Conservation (phyloP, 2,797 vertebrate genomes). For the Schizopygopsis malacanthus region DNA sequence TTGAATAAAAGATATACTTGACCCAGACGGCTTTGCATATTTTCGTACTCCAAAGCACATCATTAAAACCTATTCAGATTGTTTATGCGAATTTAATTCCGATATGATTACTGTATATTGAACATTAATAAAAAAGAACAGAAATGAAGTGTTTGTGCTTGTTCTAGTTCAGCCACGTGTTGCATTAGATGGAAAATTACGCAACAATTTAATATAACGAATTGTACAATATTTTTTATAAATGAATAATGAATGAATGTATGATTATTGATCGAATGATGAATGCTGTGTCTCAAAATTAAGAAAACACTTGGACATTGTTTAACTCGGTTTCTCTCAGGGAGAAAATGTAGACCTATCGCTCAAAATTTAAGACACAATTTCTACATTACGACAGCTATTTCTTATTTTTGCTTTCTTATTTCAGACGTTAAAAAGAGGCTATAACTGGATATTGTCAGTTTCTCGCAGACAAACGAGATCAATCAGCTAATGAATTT, state of each 20-base stretch:
- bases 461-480: neutral
- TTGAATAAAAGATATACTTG: slow-evolving; percentile 64
- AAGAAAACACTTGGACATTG: neutral
- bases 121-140: neutral
- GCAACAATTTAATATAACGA: too few relatives aligned
- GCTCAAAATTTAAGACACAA: neutral
- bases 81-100: slow-evolving; percentile 54
- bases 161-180: neutral
- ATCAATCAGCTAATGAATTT: slow-evolving; percentile 24
- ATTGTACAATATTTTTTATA: neutral
- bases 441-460: neutral
- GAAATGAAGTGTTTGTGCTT: neutral
- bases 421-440: neutral
- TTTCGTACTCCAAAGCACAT: slow-evolving; percentile 57
- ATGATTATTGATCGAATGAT: neutral
- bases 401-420: neutral
- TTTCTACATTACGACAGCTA: neutral
- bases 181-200: neutral
- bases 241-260: neutral
- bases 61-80: slow-evolving; percentile 64
- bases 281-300: neutral
- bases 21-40: slow-evolving; percentile 67
- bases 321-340: neutral
- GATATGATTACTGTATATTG: slow-evolving; percentile 40
- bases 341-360: neutral